Percentiles rank a stretch among this genome's conserved stretches.
phyloP scores from a whole-genome alignment of 2,888 invertebrate genomes.

The Calephelis perditalis region DNA sequence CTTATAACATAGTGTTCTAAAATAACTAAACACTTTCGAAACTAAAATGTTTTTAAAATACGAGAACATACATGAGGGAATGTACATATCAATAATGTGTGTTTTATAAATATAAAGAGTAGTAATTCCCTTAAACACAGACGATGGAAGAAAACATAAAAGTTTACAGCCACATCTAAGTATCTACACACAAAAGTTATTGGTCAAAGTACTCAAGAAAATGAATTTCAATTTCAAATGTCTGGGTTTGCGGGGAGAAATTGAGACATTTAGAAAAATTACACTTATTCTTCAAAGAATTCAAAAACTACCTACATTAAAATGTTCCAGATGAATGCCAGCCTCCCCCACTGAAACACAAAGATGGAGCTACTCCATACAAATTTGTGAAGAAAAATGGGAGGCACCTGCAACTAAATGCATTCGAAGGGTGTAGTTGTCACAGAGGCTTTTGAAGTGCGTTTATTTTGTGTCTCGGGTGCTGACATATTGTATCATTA shows the following conservation, averaged over 20 bases:
- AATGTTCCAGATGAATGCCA: slow-evolving; percentile 41
- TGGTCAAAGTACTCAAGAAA: slow-evolving; percentile 6
- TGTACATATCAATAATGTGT: background rate
- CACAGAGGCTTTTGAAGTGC: slow-evolving; percentile 54
- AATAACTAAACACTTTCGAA: too few species aligned
- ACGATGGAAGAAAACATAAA: too few species aligned
- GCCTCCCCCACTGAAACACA: slow-evolving; percentile 36
- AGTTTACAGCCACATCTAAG: too few species aligned
- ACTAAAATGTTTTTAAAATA: too few species aligned
- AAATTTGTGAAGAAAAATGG: slow-evolving; percentile 69
- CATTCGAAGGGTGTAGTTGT: slow-evolving; percentile 42
- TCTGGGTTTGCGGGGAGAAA: slow-evolving; percentile 19
- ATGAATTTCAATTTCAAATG: slow-evolving; percentile 16
- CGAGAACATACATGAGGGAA: background rate
- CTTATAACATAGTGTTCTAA: too few species aligned
- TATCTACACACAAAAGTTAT: slow-evolving; percentile 7
- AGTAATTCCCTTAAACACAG: too few species aligned
- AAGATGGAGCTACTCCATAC: slow-evolving; percentile 50
- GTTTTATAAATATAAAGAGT: too few species aligned
- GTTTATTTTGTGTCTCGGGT: slow-evolving; percentile 57
- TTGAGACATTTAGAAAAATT: slow-evolving; percentile 30
- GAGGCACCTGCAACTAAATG: slow-evolving; percentile 73
- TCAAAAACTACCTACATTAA: slow-evolving; percentile 32
- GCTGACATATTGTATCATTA: slow-evolving; percentile 60
- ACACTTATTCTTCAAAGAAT: slow-evolving; percentile 41